Conservation (phyloP, 1,140 invertebrate genomes). For the Drosophila kohkoa region DNA sequence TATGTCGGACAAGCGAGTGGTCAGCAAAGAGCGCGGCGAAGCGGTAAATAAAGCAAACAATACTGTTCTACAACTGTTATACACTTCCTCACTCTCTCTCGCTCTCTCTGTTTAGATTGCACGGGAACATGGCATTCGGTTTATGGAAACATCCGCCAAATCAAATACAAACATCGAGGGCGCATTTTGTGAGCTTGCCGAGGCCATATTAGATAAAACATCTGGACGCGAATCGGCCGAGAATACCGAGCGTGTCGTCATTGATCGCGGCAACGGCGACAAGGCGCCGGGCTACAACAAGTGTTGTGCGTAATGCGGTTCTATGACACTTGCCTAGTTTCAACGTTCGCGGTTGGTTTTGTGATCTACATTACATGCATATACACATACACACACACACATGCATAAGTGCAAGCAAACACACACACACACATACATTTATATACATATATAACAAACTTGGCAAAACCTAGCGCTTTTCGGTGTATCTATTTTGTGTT, state of each 20-base stretch:
- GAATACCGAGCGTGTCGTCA: conserved; percentile 88
- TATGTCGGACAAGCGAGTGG: conserved; percentile 98
- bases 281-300: conserved; percentile 84
- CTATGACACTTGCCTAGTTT: conserved; percentile 48
- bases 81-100: neutral
- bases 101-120: conserved; percentile 90
- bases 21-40: conserved; percentile 95
- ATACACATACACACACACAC: conserved; percentile 30
- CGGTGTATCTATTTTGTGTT: conserved; percentile 41
- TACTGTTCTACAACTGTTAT: neutral
- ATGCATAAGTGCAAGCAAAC: neutral
- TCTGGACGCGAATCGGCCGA: conserved; percentile 89
- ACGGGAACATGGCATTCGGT: conserved; percentile 98
- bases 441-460: conserved; percentile 37
- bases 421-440: conserved; percentile 22
- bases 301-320: conserved; percentile 81
- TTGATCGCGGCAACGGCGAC: conserved; percentile 87
- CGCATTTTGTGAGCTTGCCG: conserved; percentile 98
- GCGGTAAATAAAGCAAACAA: conserved; percentile 86
- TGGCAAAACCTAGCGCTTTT: conserved; percentile 51
- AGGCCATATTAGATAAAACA: conserved; percentile 97
- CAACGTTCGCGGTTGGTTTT: conserved; percentile 54
- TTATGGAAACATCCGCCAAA: conserved; percentile 99
- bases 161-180: conserved; percentile 99
- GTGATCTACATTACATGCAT: conserved; percentile 45